Base-by-base conservation (phyloP, 1,140 invertebrate genomes). In the Ceratina australensis region DNA sequence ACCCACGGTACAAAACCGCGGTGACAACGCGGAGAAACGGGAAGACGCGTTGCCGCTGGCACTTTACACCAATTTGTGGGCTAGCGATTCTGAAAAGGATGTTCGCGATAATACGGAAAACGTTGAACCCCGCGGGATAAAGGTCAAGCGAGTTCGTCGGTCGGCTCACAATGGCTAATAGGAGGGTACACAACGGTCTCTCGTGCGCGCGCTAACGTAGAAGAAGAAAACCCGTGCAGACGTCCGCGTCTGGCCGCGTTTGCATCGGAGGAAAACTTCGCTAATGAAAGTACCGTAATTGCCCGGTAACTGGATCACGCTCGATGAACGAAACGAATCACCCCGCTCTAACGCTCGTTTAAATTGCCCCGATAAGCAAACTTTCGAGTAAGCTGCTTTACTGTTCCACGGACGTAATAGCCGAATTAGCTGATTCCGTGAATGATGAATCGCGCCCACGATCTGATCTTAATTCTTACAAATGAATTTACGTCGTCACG, bases 11-110 rank as follows among this genome's bases (percentile, higher is more conserved):
- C 28, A 33, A 33, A 72, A 24, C 63, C 13, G 12, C 16, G 76
- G 78, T 69, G 54, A 42, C 52, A 5, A 52, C 49, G 49, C 22
- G 22, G 13, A 42, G 33, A 42, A 42, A 42, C 33, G 33, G 33
- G 33, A 3, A 42, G 33, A 42, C 24, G 20, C 47, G 57, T 50
- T 24, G 80, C 78, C 85, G 57, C 56, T 24, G 80, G 79, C 85
- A 88, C 87, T 88, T 89, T 88, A 86, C 79, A 73, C 77, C 86
- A 89, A 89, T 89, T 88, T 86, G 83, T 72, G 64, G 80, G 60
- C 80, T 75, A 68, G 78, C 68, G 84, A 78, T 86, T 82, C 83
- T 87, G 87, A 88, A 85, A 86, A 89, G 87, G 87, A 89, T 89
- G 87, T 89, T 73, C 81, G 79, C 85, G 87, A 88, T 89, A 85